phyloP scores from a whole-genome alignment of 2,888 invertebrate genomes.

The Chloroclystis v-ata region DNA sequence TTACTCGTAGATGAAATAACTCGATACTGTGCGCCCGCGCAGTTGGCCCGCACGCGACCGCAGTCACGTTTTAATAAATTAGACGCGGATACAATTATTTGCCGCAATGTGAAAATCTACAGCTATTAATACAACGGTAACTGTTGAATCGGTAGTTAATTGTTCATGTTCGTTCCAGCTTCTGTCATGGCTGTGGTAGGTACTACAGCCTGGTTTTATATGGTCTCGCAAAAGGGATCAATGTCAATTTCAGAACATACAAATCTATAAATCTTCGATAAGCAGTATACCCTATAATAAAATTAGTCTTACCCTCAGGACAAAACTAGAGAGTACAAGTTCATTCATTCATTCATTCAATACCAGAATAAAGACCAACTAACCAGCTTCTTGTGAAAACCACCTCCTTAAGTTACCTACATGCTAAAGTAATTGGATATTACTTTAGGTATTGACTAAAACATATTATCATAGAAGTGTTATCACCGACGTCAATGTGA shows the following conservation, averaged over 20 bases:
- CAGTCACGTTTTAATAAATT: conserved; percentile 41
- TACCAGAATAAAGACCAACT: too few species aligned
- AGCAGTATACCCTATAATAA: too few species aligned
- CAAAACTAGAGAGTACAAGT: too few species aligned
- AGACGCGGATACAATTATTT: conserved; percentile 36
- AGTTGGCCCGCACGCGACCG: conserved; percentile 33
- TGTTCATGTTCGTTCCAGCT: background rate
- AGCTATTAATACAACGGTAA: conserved; percentile 9
- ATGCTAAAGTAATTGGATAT: too few species aligned
- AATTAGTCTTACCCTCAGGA: too few species aligned
- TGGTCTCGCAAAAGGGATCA: too few species aligned
- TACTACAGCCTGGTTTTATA: background rate
- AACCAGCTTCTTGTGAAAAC: too few species aligned
- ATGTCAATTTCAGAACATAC: too few species aligned
- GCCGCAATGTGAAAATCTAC: conserved; percentile 20
- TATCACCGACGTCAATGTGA: conserved; percentile 16
- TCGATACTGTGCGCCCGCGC: conserved; percentile 16
- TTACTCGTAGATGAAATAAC: conserved; percentile 6
- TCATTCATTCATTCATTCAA: too few species aligned
- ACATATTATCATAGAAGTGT: conserved; percentile 6
- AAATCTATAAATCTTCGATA: too few species aligned
- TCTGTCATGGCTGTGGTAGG: background rate
- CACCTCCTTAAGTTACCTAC: too few species aligned
- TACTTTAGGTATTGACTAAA: too few species aligned
- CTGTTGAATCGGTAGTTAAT: conserved; percentile 3